Conservation (phyloP, 2,113 vertebrate species). For the Chunga burmeisteri region DNA sequence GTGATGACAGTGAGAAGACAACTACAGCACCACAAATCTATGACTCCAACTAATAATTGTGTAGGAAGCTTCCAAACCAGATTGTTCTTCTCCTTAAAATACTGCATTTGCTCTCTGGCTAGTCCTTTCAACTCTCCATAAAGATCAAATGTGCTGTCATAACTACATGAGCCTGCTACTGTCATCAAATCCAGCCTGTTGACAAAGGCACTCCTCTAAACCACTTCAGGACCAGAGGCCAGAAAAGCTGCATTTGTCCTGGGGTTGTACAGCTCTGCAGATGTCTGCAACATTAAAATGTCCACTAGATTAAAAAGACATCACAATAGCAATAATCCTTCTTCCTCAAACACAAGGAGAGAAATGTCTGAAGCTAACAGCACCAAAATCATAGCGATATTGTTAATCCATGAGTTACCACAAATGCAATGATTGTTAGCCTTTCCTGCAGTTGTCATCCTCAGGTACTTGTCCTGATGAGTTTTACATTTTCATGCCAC, state of each 20-base stretch:
- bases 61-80: neutral
- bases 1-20: neutral
- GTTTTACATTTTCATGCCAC: neutral
- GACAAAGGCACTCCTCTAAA: neutral
- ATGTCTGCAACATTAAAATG: neutral
- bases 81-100: neutral
- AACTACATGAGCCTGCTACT: neutral
- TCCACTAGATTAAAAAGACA: neutral
- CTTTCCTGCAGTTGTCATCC: neutral
- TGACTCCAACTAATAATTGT: neutral
- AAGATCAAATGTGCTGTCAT: neutral
- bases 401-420: neutral
- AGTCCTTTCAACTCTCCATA: neutral
- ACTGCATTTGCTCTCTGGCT: neutral
- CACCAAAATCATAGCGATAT: neutral
- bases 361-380: neutral
- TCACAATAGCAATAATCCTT: neutral
- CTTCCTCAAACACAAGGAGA: neutral
- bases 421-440: neutral
- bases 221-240: neutral
- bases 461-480: neutral
- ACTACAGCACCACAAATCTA: neutral
- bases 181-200: neutral
- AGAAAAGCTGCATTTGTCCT: neutral
- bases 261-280: neutral